Percentiles rank a stretch among this genome's conserved stretches.
phyloP scores from a whole-genome alignment of 1,140 invertebrate species.

The Asobara japonica region DNA sequence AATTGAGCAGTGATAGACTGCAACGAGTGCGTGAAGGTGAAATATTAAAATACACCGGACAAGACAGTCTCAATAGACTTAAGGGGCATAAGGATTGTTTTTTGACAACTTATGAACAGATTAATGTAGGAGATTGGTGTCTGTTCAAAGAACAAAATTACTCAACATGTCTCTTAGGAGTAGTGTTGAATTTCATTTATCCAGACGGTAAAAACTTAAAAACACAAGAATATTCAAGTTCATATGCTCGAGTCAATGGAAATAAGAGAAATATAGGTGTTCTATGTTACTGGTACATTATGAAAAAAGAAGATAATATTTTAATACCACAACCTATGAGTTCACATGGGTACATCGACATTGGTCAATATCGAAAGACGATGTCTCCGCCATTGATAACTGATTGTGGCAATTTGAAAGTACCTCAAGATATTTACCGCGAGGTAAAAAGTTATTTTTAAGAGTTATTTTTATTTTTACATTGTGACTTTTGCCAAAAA shows the following conservation, averaged over 20 bases:
- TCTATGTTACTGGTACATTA: not conserved
- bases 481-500: too few species aligned
- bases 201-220: not conserved
- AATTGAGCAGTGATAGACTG: not conserved
- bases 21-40: too few species aligned
- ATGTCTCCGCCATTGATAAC: not conserved
- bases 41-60: too few species aligned
- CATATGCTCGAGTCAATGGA: not conserved
- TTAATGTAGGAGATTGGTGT: slow-evolving; percentile 18
- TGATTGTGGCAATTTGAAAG: not conserved
- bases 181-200: slow-evolving; percentile 19
- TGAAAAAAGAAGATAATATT: not conserved
- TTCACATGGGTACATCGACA: not conserved
- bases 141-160: slow-evolving; percentile 15
- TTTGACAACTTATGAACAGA: slow-evolving; percentile 38
- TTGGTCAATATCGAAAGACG: not conserved
- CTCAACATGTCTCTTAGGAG: slow-evolving; percentile 8
- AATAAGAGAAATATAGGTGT: not conserved
- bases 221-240: slow-evolving; percentile 6
- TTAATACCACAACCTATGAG: not conserved
- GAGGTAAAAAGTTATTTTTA: not conserved
- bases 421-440: not conserved
- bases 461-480: not conserved
- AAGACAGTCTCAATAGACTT: too few species aligned
- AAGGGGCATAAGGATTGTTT: too few species aligned